Evolutionary conservation across 1,140 invertebrate genomes (phyloP).

Genomic region (Formica selysi): DNA sequence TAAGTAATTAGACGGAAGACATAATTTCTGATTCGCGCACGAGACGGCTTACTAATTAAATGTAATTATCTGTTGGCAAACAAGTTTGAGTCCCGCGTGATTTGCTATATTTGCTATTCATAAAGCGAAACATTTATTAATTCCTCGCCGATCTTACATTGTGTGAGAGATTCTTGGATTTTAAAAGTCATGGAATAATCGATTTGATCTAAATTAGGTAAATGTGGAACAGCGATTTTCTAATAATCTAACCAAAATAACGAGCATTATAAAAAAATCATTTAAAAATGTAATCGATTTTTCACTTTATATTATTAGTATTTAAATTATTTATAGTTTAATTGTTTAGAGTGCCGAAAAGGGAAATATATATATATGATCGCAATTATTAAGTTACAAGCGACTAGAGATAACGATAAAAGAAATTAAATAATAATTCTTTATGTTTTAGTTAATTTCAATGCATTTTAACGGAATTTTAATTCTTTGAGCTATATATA

Average conservation of each 20-base stretch:
- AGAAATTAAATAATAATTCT: neutral
- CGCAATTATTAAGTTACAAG: neutral
- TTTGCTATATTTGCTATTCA: constrained; percentile 30
- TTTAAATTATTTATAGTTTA: neutral
- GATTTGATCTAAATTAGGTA: neutral
- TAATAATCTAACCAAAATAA: neutral
- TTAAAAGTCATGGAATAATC: constrained; percentile 24
- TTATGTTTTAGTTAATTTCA: neutral
- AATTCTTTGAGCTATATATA: constrained; percentile 1
- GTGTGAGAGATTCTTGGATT: constrained; percentile 13
- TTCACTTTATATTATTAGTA: neutral
- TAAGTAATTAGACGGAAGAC: constrained; percentile 41
- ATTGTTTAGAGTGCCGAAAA: neutral
- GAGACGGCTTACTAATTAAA: constrained; percentile 50
- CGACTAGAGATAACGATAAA: neutral
- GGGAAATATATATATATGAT: too few relatives aligned
- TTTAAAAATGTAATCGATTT: neutral
- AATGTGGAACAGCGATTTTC: neutral
- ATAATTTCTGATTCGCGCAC: constrained; percentile 53
- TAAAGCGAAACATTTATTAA: constrained; percentile 54
- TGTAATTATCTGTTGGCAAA: constrained; percentile 61
- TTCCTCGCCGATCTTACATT: neutral
- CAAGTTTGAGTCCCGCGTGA: constrained; percentile 53
- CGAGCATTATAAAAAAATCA: neutral
- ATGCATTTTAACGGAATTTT: neutral